These are phyloP conservation scores for Leptothorax acervorum DNA, from an alignment of 2,888 invertebrate genomes.

Conservation along the genomic window DNA sequence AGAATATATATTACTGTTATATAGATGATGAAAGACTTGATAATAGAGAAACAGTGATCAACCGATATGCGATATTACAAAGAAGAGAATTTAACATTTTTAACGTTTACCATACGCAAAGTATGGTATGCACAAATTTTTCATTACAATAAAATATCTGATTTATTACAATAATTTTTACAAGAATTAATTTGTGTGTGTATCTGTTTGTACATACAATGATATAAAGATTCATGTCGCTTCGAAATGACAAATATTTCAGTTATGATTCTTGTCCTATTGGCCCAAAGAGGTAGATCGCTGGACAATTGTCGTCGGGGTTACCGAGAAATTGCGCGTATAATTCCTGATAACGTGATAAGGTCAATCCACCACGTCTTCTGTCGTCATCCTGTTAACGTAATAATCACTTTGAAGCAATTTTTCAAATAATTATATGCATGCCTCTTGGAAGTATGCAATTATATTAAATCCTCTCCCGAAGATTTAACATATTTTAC, in stretches of 20 bases:
- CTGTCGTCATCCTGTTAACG: conserved; percentile 92
- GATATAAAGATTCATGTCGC: conserved; percentile 4
- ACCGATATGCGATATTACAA: background rate
- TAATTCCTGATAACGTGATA: conserved; percentile 93
- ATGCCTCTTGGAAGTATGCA: background rate
- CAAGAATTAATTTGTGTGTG: conserved; percentile 54
- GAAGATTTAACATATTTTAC: background rate
- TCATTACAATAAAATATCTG: conserved; percentile 65
- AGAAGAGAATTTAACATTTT: background rate
- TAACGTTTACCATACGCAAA: background rate
- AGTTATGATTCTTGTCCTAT: conserved; percentile 87
- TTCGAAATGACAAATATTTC: background rate
- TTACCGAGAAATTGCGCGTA: conserved; percentile 94
- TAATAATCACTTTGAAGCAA: background rate
- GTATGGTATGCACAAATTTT: background rate
- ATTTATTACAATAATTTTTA: conserved; percentile 66
- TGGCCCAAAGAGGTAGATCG: conserved; percentile 93
- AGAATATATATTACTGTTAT: background rate
- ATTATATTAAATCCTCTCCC: background rate
- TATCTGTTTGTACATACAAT: conserved; percentile 65
- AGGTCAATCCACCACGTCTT: conserved; percentile 91
- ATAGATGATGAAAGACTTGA: background rate
- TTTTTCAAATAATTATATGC: background rate
- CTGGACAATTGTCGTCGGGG: conserved; percentile 90
- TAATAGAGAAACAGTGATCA: background rate